A percentile compares a stretch with the other conserved stretches of the same genome.
Conservation (phyloP, 2,888 invertebrate species). For the Argynnis bischoffii region DNA sequence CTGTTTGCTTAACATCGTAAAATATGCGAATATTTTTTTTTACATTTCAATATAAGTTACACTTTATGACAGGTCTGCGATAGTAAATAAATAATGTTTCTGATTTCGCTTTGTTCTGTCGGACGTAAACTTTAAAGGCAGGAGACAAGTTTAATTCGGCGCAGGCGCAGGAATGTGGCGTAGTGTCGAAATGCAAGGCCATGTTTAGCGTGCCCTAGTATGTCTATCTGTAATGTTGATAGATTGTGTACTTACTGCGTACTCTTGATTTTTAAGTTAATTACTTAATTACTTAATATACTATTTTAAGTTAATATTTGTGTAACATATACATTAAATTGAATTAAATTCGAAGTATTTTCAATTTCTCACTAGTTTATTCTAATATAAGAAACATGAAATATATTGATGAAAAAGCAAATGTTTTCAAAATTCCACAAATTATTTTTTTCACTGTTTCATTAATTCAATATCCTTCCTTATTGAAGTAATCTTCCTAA, state of each 20-base stretch:
- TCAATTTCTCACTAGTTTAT: too few species aligned
- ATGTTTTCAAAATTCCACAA: too few species aligned
- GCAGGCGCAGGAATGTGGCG: slow-evolving; percentile 39
- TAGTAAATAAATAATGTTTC: slow-evolving; percentile 24
- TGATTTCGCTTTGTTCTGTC: slow-evolving; percentile 39
- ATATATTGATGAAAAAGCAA: too few species aligned
- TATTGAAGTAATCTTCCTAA: too few species aligned
- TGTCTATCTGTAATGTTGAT: slow-evolving; percentile 25
- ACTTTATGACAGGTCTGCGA: slow-evolving; percentile 16
- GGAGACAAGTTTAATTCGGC: slow-evolving; percentile 40
- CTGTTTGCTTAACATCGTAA: neutral
- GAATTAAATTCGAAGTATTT: too few species aligned
- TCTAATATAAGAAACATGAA: too few species aligned
- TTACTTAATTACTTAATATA: too few species aligned
- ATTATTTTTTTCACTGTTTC: too few species aligned
- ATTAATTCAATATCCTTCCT: too few species aligned
- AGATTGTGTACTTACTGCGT: slow-evolving; percentile 17
- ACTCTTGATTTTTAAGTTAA: slow-evolving; percentile 1
- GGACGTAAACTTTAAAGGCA: slow-evolving; percentile 31
- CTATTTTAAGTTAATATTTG: too few species aligned
- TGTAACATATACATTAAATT: too few species aligned
- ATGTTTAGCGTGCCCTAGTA: slow-evolving; percentile 33
- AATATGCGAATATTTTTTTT: neutral
- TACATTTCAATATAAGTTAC: neutral
- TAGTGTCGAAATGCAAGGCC: slow-evolving; percentile 41